These are phyloP conservation scores for Laterallus jamaicensis DNA, from an alignment of 2,113 vertebrate genomes.

Conservation along the genomic window DNA sequence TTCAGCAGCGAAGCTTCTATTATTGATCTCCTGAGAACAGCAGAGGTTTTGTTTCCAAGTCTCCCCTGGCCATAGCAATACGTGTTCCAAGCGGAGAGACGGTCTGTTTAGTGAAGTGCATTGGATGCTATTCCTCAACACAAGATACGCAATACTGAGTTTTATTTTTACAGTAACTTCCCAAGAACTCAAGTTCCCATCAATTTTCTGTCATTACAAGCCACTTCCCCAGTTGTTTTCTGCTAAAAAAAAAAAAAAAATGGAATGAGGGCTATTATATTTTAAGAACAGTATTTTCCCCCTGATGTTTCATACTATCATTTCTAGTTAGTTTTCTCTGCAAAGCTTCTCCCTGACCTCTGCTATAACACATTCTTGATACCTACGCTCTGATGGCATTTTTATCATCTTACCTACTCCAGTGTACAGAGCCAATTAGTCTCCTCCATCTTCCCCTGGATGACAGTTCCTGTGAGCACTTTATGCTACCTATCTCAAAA, in stretches of 20 bases:
- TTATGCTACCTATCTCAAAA: not conserved
- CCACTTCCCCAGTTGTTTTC: not conserved
- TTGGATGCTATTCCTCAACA: not conserved
- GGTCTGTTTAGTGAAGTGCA: not conserved
- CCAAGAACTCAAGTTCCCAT: not conserved
- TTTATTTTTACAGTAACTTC: not conserved
- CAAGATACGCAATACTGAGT: not conserved
- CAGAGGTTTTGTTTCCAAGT: conserved; percentile 5
- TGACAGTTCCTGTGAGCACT: not conserved
- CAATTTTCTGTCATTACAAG: not conserved
- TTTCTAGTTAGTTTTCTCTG: not conserved
- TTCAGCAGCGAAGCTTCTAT: conserved; percentile 11
- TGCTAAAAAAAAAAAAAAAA: not conserved
- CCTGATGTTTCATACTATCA: not conserved
- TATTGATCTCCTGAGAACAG: not conserved
- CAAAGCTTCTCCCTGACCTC: not conserved
- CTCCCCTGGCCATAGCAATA: not conserved
- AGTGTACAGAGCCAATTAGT: not conserved
- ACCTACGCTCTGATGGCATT: not conserved
- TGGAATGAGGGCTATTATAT: not conserved
- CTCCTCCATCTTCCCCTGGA: not conserved
- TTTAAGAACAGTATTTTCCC: not conserved
- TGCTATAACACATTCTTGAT: not conserved
- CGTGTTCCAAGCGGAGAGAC: not conserved
- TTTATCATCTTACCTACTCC: not conserved